These are phyloP conservation scores for Sinosuthora webbiana DNA, from an alignment of 2,113 vertebrate species.

Conservation along the genomic window DNA sequence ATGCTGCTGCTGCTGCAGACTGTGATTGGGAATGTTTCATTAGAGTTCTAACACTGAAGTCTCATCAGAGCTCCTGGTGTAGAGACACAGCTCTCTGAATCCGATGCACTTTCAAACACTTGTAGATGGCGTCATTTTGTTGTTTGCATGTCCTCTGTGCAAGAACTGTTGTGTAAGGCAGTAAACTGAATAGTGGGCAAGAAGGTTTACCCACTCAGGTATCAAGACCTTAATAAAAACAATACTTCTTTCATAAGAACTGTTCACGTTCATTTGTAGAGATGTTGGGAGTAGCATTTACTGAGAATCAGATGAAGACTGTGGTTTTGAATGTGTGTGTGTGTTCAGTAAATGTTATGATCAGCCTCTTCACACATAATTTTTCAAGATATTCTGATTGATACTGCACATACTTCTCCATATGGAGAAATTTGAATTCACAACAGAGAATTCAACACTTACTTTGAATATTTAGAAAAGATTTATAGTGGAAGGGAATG, in stretches of 20 bases:
- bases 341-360: conserved; percentile 67
- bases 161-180: neutral
- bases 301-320: conserved; percentile 3
- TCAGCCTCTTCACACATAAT: conserved; percentile 58
- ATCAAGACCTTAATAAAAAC: neutral
- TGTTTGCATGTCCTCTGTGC: neutral
- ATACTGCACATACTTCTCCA: conserved; percentile 49
- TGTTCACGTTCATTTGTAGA: neutral
- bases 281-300: neutral
- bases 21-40: neutral
- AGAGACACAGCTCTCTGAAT: neutral
- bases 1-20: neutral
- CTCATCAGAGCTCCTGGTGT: neutral
- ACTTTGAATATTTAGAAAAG: conserved; percentile 50
- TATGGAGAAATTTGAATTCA: conserved; percentile 59
- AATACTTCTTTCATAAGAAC: neutral
- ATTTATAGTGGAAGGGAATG: conserved; percentile 29
- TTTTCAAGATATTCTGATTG: conserved; percentile 57
- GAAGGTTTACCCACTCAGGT: neutral
- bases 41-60: neutral
- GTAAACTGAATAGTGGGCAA: neutral
- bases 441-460: conserved; percentile 47
- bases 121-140: neutral
- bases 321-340: conserved; percentile 28
- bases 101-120: neutral